Conservation (phyloP, 2,797 vertebrate species). For the Zalophus californianus region DNA sequence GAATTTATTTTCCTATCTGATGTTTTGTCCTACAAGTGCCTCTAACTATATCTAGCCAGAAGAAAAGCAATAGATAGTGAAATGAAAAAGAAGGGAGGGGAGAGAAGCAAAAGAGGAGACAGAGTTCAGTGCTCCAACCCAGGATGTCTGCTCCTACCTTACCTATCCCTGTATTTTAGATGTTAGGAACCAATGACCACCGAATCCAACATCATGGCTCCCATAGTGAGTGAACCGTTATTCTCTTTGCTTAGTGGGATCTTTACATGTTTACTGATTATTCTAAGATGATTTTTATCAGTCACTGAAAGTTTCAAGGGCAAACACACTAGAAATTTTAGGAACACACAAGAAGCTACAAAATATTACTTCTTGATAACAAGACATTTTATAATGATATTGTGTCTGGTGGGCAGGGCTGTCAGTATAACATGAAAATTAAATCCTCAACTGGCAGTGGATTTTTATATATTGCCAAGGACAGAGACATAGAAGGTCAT, state of each 20-base stretch:
- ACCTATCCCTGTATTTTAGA: neutral
- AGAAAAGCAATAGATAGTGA: neutral
- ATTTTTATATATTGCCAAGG: slow-evolving; percentile 41
- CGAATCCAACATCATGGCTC: neutral
- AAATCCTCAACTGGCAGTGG: neutral
- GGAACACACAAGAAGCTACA: slow-evolving; percentile 13
- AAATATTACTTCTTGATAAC: slow-evolving; percentile 43
- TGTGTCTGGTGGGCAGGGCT: neutral
- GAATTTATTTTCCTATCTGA: neutral
- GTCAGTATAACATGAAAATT: neutral
- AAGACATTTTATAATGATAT: slow-evolving; percentile 42
- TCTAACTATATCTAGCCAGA: neutral
- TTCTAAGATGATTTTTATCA: neutral
- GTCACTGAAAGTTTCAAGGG: slow-evolving; percentile 55
- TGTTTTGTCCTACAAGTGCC: neutral
- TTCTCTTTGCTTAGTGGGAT: neutral
- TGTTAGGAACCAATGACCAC: neutral
- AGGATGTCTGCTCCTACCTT: neutral
- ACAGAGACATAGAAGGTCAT: neutral
- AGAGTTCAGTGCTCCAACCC: neutral
- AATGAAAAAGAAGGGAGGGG: neutral
- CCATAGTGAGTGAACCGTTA: neutral
- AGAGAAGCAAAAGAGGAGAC: neutral
- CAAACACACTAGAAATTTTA: slow-evolving; percentile 2
- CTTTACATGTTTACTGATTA: neutral